Base-by-base conservation (phyloP, 2,113 vertebrate genomes). In the Alligator mississippiensis region DNA sequence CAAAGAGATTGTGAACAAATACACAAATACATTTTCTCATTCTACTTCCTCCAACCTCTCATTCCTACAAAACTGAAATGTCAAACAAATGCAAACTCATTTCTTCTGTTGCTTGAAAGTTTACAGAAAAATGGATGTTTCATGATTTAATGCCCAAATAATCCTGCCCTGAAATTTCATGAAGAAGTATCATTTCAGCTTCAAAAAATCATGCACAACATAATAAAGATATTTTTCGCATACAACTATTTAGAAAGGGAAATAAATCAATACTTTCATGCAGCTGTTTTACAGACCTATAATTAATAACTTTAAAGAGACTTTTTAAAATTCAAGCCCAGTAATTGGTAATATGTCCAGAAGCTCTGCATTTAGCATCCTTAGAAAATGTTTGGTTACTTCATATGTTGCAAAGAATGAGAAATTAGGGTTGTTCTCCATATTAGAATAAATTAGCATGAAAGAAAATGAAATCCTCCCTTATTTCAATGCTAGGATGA, bases 1-100 rank as follows among this genome's bases (percentile, higher is more conserved):
- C 47, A 57, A 84, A 57, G 38, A 57, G 12, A 24, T 0, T 62
- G 4, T 2, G 2, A 28, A 1, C 13, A 75, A 80, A 60, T 0
- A 58, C 34, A 34, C 4, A 80, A 80, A 60, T 11, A 11, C 3
- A 14, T 83, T 89, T 93, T 60, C 28, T 64, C 30, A 34, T 19
- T 38, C 24, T 57, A 19, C 66, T 15, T 88, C 57, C 64, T 28
- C 0, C 16, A 66, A 27, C 9, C 9, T 21, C 1, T 34, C 4
- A 2, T 57, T 68, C 30, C 60, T 27, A 28, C 3, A 72, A 63
- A 85, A 78, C 6, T 27, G n/a, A 30, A 21, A 3, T 34, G 34
- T 60, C 75, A 4, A 61, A 61, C 18, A 61, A 38, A 9, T 38
- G 4, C 18, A 80, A 30, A 7, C 0, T 62, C 7, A 38, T 64